Base-by-base conservation (phyloP, 1,140 invertebrate species). In the Ceratina japonica region DNA sequence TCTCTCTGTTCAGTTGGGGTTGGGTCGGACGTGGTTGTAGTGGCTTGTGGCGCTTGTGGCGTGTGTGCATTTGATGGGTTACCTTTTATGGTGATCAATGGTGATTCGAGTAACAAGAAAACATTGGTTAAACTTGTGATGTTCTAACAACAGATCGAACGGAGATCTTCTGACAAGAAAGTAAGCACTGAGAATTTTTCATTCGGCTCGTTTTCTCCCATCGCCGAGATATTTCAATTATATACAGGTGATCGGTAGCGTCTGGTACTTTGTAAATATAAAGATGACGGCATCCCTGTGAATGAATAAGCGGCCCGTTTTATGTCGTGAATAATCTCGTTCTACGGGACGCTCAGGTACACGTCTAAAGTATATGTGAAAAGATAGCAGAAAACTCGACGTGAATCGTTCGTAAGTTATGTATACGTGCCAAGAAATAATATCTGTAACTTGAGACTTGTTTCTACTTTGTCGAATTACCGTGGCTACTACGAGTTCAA, bases 51-150 rank as follows among this genome's bases (percentile, higher is more conserved):
- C 61, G 27, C 22, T 56, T 65, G 27, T 31, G 27, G 61, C 64
- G 81, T 79, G 65, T 64, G 61, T 81, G 72, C 71, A 68, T 85
- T 85, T 75, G 79, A 72, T 89, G 87, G 90, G 85, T 91, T 91
- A 81, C 91, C 91, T 91, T 92, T 91, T 92, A 92, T 91, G 91
- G 91, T 89, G 88, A 92, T 92, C 88, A 74, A 92, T 91, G 91
- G 91, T 89, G 88, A 92, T 92, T 88, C 76, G 71, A 83, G 75
- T 78, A 83, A 80, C 75, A 84, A 82, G 87, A 89, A 89, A 88
- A 89, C 84, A 84, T 86, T 82, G 56, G 78, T 69, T 37, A 70
- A 81, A 79, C 78, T 79, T 88, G 87, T 89, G 75, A 89, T 90
- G 89, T 82, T 84, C 69, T 89, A 83, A 82, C 78, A 75, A 65